These are phyloP conservation scores for Amazona guildingii DNA, from an alignment of 2,113 vertebrate species.

Conservation along the genomic window DNA sequence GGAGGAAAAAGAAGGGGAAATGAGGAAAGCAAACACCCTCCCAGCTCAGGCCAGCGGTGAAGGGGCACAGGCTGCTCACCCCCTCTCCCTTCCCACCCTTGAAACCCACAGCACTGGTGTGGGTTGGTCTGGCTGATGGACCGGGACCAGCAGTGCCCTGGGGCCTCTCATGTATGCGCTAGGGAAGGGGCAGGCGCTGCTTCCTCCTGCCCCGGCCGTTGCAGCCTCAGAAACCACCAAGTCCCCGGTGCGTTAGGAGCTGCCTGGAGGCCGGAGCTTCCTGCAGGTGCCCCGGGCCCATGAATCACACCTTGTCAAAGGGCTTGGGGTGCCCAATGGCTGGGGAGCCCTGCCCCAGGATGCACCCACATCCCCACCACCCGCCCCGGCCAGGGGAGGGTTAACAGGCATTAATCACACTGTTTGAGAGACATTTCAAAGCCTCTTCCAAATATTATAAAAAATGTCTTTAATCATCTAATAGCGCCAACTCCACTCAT, in stretches of 20 bases:
- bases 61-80: neutral
- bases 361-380: neutral
- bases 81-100: neutral
- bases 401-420: conserved; percentile 64
- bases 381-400: neutral
- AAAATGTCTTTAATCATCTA: conserved; percentile 76
- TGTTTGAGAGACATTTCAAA: conserved; percentile 64
- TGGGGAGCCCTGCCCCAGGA: neutral
- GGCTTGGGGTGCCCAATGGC: conserved; percentile 21
- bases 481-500: conserved; percentile 56
- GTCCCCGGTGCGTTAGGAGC: conserved; percentile 47
- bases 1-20: neutral
- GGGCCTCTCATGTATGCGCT: conserved; percentile 13
- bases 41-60: neutral
- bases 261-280: conserved; percentile 40
- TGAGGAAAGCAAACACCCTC: neutral
- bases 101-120: neutral
- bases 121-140: neutral
- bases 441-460: conserved; percentile 75
- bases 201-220: conserved; percentile 71
- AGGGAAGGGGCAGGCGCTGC: neutral
- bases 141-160: neutral
- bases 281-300: conserved; percentile 62
- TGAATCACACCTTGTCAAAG: conserved; percentile 73
- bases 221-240: conserved; percentile 71